These are phyloP conservation scores for Imbricaverruca yamaguchii DNA, from an alignment of 2,888 invertebrate genomes.

Conservation along the genomic window DNA sequence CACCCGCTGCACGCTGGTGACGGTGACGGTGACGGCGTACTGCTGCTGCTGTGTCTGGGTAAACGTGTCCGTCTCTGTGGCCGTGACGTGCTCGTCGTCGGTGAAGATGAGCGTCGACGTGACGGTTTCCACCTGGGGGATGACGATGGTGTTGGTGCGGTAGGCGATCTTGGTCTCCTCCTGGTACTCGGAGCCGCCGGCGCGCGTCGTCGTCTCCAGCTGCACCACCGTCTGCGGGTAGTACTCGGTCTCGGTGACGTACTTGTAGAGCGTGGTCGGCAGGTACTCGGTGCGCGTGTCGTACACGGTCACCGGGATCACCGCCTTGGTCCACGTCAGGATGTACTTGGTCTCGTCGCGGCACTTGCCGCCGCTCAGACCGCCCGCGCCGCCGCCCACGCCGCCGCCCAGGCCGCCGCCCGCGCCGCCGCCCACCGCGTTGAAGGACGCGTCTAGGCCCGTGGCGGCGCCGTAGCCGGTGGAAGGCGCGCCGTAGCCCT, in stretches of 20 bases:
- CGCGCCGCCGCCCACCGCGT: neutral
- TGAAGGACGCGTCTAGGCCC: constrained; percentile 5
- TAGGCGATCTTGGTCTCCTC: constrained; percentile 23
- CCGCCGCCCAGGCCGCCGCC: neutral
- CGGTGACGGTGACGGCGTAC: constrained; percentile 18
- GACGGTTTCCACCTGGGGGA: constrained; percentile 6
- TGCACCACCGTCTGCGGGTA: constrained; percentile 15
- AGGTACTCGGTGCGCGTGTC: constrained; percentile 23
- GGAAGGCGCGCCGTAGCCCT: neutral
- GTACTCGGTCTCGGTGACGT: constrained; percentile 22
- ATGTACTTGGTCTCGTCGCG: constrained; percentile 23
- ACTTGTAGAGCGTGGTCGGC: constrained; percentile 23
- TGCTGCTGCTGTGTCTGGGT: constrained; percentile 9
- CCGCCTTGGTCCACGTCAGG: constrained; percentile 22
- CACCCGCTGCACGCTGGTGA: constrained; percentile 3
- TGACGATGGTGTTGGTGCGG: constrained; percentile 17
- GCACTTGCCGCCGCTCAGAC: neutral
- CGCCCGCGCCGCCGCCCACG: neutral
- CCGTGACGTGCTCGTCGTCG: constrained; percentile 20
- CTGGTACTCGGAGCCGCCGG: constrained; percentile 22
- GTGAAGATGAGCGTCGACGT: constrained; percentile 21
- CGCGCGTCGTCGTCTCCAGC: constrained; percentile 22
- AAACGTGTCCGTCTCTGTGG: constrained; percentile 17
- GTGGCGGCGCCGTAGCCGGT: constrained; percentile 11
- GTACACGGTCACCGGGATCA: constrained; percentile 19